Conservation (phyloP, 2,888 invertebrate genomes). For the Ganaspis brasiliensis region DNA sequence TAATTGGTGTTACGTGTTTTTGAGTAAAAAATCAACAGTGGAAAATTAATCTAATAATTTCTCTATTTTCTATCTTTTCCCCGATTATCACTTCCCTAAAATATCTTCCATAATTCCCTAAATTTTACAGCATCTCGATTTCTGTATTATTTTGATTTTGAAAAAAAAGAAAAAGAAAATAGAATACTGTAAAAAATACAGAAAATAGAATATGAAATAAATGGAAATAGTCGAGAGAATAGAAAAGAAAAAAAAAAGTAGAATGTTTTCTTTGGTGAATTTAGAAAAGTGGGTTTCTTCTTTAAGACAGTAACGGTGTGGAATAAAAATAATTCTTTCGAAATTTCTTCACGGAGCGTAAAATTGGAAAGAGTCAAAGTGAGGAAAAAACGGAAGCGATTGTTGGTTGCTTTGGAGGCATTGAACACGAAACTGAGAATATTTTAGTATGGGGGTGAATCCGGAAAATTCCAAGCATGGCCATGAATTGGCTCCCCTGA, state of each 20-base stretch:
- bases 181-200: too few species aligned
- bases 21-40: conserved; percentile 11
- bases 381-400: background rate
- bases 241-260: background rate
- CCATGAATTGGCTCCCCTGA: conserved; percentile 91
- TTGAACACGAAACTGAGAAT: background rate
- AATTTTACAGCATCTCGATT: too few species aligned
- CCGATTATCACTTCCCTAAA: background rate
- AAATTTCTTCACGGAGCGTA: conserved; percentile 19
- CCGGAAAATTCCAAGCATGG: conserved; percentile 85
- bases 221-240: too few species aligned
- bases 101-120: too few species aligned
- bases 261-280: background rate
- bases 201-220: too few species aligned
- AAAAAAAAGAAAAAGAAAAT: too few species aligned
- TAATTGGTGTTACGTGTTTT: conserved; percentile 16
- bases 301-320: background rate
- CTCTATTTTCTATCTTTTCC: background rate
- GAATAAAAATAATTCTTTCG: conserved; percentile 32
- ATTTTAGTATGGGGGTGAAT: conserved; percentile 74
- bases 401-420: background rate
- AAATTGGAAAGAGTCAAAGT: conserved; percentile 17
- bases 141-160: too few species aligned
- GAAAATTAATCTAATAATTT: conserved; percentile 1
- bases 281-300: background rate